Percentiles rank a stretch among this genome's conserved stretches.
phyloP scores from a whole-genome alignment of 2,113 vertebrate genomes.

The Falco punctatus region DNA sequence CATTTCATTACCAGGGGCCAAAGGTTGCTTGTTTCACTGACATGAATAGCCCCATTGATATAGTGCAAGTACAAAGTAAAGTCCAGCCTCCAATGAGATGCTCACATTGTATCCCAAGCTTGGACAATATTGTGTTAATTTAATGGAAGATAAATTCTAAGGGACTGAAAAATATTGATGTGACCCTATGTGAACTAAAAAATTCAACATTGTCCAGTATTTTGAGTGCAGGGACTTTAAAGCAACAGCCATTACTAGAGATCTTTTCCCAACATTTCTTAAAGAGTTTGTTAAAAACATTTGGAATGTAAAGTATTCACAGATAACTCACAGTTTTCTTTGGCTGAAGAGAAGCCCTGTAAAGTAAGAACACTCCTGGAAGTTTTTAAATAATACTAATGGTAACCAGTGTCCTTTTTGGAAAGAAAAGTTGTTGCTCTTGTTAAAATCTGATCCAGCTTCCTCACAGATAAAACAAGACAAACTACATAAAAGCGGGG shows the following conservation, averaged over 20 bases:
- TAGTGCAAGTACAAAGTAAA: background rate
- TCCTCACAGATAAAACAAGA: background rate
- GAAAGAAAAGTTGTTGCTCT: background rate
- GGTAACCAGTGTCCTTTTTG: background rate
- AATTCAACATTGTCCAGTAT: background rate
- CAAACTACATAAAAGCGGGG: background rate
- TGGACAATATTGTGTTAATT: background rate
- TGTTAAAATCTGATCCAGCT: background rate
- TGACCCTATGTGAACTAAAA: background rate
- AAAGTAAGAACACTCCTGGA: background rate
- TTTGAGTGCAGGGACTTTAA: background rate
- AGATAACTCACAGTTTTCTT: background rate
- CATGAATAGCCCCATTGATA: background rate
- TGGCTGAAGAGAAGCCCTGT: background rate
- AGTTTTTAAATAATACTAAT: background rate
- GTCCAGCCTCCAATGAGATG: background rate
- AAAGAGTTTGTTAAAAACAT: background rate
- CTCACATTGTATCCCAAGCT: background rate
- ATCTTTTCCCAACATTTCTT: background rate
- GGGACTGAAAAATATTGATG: background rate
- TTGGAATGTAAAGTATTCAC: background rate
- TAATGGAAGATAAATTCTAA: background rate
- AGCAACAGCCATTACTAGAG: background rate
- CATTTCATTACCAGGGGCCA: background rate
- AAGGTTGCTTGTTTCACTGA: background rate